Evolutionary conservation across 2,113 vertebrate genomes (phyloP).

Genomic region (Podiceps cristatus): DNA sequence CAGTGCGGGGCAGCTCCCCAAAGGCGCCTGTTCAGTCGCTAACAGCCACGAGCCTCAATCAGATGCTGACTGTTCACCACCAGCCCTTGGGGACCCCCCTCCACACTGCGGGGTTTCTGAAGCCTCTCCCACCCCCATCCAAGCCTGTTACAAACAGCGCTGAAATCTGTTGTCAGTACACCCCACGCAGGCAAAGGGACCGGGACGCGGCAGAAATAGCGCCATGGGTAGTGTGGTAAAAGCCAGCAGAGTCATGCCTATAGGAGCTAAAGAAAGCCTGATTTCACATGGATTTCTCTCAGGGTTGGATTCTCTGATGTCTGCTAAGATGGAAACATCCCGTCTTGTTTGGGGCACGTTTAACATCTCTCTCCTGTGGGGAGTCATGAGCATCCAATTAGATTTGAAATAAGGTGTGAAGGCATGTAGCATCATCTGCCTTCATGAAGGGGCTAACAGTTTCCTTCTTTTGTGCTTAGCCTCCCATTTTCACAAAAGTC

Average conservation of each 20-base stretch:
- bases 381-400: not conserved
- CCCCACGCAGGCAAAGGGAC: accelerated
- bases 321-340: not conserved
- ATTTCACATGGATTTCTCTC: not conserved
- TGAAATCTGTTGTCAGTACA: not conserved
- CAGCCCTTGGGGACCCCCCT: not conserved
- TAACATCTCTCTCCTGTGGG: not conserved
- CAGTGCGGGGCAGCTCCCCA: not conserved
- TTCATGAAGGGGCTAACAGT: not conserved
- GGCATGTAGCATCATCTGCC: not conserved
- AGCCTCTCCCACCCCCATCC: not conserved
- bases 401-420: not conserved
- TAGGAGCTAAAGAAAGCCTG: not conserved
- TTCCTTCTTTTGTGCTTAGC: not conserved
- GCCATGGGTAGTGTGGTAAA: accelerated
- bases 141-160: not conserved
- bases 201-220: not conserved
- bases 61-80: not conserved
- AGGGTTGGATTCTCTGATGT: not conserved
- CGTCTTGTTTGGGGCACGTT: not conserved
- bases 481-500: not conserved
- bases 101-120: accelerated
- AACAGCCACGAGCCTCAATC: accelerated
- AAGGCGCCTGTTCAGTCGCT: accelerated
- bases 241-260: not conserved